These are phyloP conservation scores for Busseola fusca DNA, from an alignment of 2,888 invertebrate genomes.

Conservation along the genomic window DNA sequence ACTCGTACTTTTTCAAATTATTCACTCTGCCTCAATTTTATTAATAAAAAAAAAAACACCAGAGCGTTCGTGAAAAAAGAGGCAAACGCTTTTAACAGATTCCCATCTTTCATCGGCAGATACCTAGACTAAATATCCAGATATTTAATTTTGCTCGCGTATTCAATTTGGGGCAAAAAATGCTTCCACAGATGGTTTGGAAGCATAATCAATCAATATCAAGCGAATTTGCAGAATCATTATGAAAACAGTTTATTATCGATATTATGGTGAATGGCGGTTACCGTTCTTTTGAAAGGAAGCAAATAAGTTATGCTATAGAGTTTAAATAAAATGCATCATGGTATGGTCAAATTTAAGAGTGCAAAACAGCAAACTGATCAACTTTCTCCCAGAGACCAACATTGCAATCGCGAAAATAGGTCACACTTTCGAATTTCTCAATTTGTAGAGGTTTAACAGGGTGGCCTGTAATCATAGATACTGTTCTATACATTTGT, in stretches of 20 bases:
- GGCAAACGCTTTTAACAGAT: constrained; percentile 23
- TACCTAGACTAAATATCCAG: constrained; percentile 55
- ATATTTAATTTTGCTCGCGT: constrained; percentile 55
- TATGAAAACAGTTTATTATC: constrained; percentile 60
- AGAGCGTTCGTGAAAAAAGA: constrained; percentile 18
- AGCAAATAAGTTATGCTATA: constrained; percentile 28
- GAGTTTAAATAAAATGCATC: neutral
- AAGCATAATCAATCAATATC: constrained; percentile 67
- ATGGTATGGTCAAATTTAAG: neutral
- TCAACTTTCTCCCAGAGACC: neutral
- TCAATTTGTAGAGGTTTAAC: neutral
- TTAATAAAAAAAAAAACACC: constrained; percentile 18
- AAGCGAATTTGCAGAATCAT: constrained; percentile 60
- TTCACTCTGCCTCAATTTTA: constrained; percentile 26
- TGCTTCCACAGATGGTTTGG: constrained; percentile 61
- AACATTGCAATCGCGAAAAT: no score
- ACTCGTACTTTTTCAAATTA: constrained; percentile 35
- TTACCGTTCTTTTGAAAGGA: constrained; percentile 22
- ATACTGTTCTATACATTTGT: no score
- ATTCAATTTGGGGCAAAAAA: constrained; percentile 58
- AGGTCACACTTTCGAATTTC: no score
- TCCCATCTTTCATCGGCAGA: constrained; percentile 48
- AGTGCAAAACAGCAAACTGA: neutral
- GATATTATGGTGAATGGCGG: constrained; percentile 35
- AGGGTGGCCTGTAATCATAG: no score